A percentile compares a stretch with the other conserved stretches of the same genome.
phyloP scores from a whole-genome alignment of 2,113 vertebrate species.

The Telmatochromis brichardi region DNA sequence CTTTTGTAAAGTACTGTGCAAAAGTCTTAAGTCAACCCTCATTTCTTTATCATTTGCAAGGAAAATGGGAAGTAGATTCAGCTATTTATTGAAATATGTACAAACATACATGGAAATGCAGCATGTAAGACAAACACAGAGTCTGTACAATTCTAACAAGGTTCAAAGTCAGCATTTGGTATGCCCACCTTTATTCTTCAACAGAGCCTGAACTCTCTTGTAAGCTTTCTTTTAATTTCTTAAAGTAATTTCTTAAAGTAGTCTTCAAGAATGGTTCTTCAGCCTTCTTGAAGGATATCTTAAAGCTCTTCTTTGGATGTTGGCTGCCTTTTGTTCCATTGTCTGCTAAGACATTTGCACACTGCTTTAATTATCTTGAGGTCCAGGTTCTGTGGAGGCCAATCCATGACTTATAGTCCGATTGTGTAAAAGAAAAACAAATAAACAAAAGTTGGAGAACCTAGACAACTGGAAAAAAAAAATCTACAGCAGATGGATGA shows the following conservation, averaged over 20 bases:
- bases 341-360: not conserved
- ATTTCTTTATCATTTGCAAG: not conserved
- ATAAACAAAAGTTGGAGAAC: not conserved
- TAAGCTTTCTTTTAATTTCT: not conserved
- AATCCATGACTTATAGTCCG: not conserved
- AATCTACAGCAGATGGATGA: not conserved
- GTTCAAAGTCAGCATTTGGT: not conserved
- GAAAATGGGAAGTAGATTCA: not conserved
- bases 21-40: not conserved
- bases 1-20: not conserved
- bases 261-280: not conserved
- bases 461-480: not conserved
- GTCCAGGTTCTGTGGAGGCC: not conserved
- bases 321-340: not conserved
- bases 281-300: not conserved
- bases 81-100: not conserved
- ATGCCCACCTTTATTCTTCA: not conserved
- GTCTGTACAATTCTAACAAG: not conserved
- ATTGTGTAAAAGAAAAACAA: not conserved
- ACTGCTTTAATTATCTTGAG: not conserved
- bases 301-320: not conserved
- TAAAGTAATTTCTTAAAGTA: not conserved
- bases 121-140: not conserved
- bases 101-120: not conserved
- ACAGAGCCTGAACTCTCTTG: not conserved